Conservation (phyloP, 2,888 invertebrate genomes). For the Drosophila putrida region DNA sequence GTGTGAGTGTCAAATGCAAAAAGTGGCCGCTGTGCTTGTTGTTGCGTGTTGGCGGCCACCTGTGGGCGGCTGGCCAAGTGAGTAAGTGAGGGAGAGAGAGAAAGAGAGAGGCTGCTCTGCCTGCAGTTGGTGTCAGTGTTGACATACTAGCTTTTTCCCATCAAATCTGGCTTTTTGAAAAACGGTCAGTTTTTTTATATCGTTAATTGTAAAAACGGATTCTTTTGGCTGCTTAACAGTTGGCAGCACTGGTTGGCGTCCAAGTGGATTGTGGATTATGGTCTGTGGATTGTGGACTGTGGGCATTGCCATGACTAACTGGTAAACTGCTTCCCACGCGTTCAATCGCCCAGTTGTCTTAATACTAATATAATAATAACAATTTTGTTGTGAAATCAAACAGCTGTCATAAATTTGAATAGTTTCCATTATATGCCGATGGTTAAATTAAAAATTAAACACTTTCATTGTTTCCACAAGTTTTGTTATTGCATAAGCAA, state of each 20-base stretch:
- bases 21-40: slow-evolving; percentile 27
- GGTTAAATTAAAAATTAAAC: slow-evolving; percentile 10
- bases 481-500: slow-evolving; percentile 17
- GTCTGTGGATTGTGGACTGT: slow-evolving; percentile 18
- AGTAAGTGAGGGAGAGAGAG: not conserved
- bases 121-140: not conserved
- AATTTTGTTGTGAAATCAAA: slow-evolving; percentile 34
- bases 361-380: not conserved
- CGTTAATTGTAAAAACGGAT: too few species aligned
- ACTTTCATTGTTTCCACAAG: not conserved
- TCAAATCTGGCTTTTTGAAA: not conserved
- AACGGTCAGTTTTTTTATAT: not conserved
- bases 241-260: slow-evolving; percentile 16
- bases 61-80: slow-evolving; percentile 43
- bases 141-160: too few species aligned
- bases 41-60: slow-evolving; percentile 57
- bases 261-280: slow-evolving; percentile 16
- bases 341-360: slow-evolving; percentile 6
- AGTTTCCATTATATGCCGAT: slow-evolving; percentile 4
- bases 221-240: not conserved
- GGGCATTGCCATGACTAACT: slow-evolving; percentile 47
- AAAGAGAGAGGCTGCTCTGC: not conserved
- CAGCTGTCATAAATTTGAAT: slow-evolving; percentile 35
- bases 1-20: slow-evolving; percentile 24
- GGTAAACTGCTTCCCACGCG: slow-evolving; percentile 54